Evolutionary conservation across 2,113 vertebrate species (phyloP), one percentile per base, ranked within the genome.

Genomic region (Solea senegalensis): DNA sequence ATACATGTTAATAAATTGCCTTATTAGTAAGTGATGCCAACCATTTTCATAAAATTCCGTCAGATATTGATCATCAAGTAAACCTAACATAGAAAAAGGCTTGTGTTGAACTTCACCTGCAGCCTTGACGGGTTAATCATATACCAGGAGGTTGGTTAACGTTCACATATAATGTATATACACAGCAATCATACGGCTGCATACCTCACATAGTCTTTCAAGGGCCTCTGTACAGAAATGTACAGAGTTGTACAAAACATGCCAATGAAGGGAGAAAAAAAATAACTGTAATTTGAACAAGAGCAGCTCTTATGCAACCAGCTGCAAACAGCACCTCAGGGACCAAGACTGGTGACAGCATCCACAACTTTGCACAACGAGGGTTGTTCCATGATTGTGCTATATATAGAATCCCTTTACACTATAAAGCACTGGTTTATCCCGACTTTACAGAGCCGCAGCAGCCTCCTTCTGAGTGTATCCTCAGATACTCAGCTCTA

Each of bases 401-500:
- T 90, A 86, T 86, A 83, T 88, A 81, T 88, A 73, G 80, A 44
- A 61, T 81, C 67, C 86, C 78, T 90, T 90, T 85, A 89, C 48
- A 54, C 81, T 70, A 74, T 81, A 64, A 88, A 87, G 64, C 78
- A 57, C 46, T 41, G 44, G 82, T 88, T 89, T 84, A 83, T 78
- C 53, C 57, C 55, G 61, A 69, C 66, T 83, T 79, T 48, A 79
- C 74, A 49, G 60, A 82, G 76, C 15, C 9, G 69, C 59, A 60
- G 74, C 67, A 7, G 8, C 4, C 63, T 66, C 63, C 46, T 51
- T 15, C 60, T 48, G 59, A 80, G 62, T 62, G 62, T 65, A 78
- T 89, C 84, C 87, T 90, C 81, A 83, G 80, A 86, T 81, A 84
- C 81, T 82, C 72, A 34, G 58, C 1, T 63, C 88, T 92, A 91